These are phyloP conservation scores for Sparidentex hasta DNA, from an alignment of 2,797 vertebrate genomes.

Conservation along the genomic window DNA sequence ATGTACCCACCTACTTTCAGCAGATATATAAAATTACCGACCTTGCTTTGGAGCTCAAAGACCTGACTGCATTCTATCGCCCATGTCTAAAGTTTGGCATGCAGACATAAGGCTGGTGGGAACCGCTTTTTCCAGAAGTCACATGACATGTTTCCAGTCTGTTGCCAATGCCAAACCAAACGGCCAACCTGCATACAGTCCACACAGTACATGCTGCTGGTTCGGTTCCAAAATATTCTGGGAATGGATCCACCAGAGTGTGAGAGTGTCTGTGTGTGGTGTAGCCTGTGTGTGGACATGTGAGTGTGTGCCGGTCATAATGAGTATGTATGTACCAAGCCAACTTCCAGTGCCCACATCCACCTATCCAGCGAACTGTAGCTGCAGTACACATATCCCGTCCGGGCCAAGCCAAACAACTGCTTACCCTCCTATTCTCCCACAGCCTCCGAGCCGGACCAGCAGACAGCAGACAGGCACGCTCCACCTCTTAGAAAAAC, in stretches of 20 bases:
- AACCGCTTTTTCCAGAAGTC: conserved; percentile 81
- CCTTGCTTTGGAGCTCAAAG: conserved; percentile 37
- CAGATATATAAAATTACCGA: conserved; percentile 21
- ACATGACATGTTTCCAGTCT: conserved; percentile 81
- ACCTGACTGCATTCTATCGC: conserved; percentile 53
- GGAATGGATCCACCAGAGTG: conserved; percentile 75
- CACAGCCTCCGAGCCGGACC: conserved; percentile 58
- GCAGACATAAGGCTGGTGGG: conserved; percentile 71
- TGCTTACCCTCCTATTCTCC: conserved; percentile 58
- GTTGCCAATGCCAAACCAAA: conserved; percentile 80
- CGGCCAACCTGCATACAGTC: conserved; percentile 78
- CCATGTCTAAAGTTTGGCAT: conserved; percentile 62
- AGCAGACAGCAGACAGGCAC: conserved; percentile 68
- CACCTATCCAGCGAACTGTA: conserved; percentile 67
- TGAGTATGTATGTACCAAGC: conserved; percentile 62
- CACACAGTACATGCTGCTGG: conserved; percentile 85
- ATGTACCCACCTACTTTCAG: conserved; percentile 7
- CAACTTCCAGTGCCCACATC: conserved; percentile 72
- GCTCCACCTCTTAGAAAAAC: conserved; percentile 68
- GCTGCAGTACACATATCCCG: conserved; percentile 48
- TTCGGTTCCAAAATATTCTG: conserved; percentile 81
- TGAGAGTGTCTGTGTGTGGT: conserved; percentile 52
- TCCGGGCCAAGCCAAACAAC: conserved; percentile 76
- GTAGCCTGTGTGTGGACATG: conserved; percentile 47
- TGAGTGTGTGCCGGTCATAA: conserved; percentile 58